Conservation (phyloP, 2,797 vertebrate species). For the Acanthornis magna region DNA sequence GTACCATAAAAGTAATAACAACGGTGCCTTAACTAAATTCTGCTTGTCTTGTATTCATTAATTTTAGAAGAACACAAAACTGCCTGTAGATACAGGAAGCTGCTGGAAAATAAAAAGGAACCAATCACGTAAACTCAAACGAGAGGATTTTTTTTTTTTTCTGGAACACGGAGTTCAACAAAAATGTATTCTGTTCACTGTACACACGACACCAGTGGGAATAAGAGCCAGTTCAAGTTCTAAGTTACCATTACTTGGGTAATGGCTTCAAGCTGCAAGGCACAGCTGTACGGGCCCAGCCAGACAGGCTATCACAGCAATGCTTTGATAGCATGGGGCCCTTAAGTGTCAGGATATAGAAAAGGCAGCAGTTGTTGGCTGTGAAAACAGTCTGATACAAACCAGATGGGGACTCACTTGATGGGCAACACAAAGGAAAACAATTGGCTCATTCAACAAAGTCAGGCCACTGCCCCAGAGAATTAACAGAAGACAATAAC, state of each 20-base stretch:
- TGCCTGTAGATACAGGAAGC: slow-evolving; percentile 64
- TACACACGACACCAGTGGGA: slow-evolving; percentile 74
- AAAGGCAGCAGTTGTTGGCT: slow-evolving; percentile 85
- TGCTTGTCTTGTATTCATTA: slow-evolving; percentile 11
- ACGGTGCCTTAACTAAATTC: slow-evolving; percentile 26
- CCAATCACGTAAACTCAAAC: slow-evolving; percentile 20
- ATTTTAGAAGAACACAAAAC: slow-evolving; percentile 62
- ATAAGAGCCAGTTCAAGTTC: slow-evolving; percentile 73
- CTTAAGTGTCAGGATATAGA: slow-evolving; percentile 83
- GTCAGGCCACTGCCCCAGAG: slow-evolving; percentile 75
- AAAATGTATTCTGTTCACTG: slow-evolving; percentile 70
- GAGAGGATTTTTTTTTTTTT: slow-evolving; percentile 31
- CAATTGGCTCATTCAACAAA: slow-evolving; percentile 84
- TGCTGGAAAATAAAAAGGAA: slow-evolving; percentile 60
- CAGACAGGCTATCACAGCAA: slow-evolving; percentile 76
- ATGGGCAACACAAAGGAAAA: slow-evolving; percentile 85
- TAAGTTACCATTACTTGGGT: slow-evolving; percentile 71
- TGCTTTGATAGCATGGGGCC: slow-evolving; percentile 82
- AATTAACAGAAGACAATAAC: slow-evolving; percentile 79
- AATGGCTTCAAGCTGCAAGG: slow-evolving; percentile 79
- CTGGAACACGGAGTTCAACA: slow-evolving; percentile 33
- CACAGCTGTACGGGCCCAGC: slow-evolving; percentile 77
- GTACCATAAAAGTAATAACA: slow-evolving; percentile 27
- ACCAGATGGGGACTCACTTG: slow-evolving; percentile 87
- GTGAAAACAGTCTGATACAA: slow-evolving; percentile 88